Conservation (phyloP, 2,888 invertebrate genomes). For the Sturmia bella region DNA sequence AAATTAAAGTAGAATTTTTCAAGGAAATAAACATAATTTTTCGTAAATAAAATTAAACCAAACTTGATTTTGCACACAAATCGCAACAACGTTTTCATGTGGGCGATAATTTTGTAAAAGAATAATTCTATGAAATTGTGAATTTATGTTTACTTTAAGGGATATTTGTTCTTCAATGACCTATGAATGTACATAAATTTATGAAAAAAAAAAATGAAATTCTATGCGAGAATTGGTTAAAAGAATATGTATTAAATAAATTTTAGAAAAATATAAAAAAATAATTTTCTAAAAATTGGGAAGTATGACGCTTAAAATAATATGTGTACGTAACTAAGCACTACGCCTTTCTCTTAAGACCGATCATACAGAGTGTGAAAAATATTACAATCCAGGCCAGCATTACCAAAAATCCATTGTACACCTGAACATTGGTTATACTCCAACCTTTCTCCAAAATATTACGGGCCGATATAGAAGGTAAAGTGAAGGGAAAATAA, state of each 20-base stretch:
- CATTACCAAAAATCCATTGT: conserved; percentile 87
- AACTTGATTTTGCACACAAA: neutral
- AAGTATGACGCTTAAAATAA: neutral
- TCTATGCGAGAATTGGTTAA: conserved; percentile 71
- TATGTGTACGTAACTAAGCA: neutral
- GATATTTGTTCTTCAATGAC: conserved; percentile 4
- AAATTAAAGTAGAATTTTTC: conserved; percentile 19
- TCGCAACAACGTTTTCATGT: conserved; percentile 22
- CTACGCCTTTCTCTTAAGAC: conserved; percentile 82
- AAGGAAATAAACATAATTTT: conserved; percentile 2
- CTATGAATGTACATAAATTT: no score
- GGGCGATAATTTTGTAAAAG: conserved; percentile 4
- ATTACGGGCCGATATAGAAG: conserved; percentile 88
- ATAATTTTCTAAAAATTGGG: conserved; percentile 47
- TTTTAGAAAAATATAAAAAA: conserved; percentile 33
- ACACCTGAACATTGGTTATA: conserved; percentile 86
- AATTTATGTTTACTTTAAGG: conserved; percentile 25
- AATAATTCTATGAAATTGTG: conserved; percentile 13
- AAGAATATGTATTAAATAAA: conserved; percentile 55
- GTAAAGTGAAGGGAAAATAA: conserved; percentile 89
- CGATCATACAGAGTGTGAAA: conserved; percentile 84
- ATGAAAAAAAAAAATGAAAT: conserved; percentile 21
- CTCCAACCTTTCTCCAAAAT: conserved; percentile 89
- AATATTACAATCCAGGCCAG: conserved; percentile 86
- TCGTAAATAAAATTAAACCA: neutral